Evolutionary conservation across 2,113 vertebrate genomes (phyloP), one percentile per base, ranked within the genome.

Genomic region (Channa argus): DNA sequence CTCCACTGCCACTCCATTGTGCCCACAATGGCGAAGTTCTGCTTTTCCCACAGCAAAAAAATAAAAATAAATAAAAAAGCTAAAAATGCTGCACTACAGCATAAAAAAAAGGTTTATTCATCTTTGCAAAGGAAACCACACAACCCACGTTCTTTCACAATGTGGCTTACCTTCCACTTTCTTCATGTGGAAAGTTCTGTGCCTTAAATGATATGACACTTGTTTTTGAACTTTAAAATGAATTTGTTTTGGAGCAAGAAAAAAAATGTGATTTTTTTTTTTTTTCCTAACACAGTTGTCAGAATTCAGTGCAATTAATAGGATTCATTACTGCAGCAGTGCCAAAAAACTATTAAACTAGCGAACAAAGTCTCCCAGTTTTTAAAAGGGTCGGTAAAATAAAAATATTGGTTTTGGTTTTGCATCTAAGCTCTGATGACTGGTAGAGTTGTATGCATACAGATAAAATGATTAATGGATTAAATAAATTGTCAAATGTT

Each of bases 51-150:
- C 24, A 24, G 24, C 24, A 24, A 24, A 24, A 24, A 24, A 24
- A n/a, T n/a, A n/a, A 24, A 24, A 24, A 24, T 24, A 1, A 1
- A 24, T 24, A 24, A 24, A 24, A 24, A 24, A 24, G 24, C 24
- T 24, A 24, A 24, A 24, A 24, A 24, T 24, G 24, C 24, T 24
- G 24, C 24, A 24, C 24, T 24, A 24, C 1, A 24, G 24, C 24
- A 24, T 24, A 24, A 24, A 24, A 24, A 24, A 24, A 24, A 1
- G 24, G 1, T 24, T 24, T 24, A 24, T 24, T 24, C 24, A 24
- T 24, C 8, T 52, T 5, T 33, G 24, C 50, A 52, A 53, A 55
- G 53, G 33, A 70, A 69, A 80, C 71, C 71, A 64, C 71, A 49
- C 6, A 43, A 6, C 36, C 34, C 61, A 66, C 78, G 53, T 75